phyloP scores from a whole-genome alignment of 2,113 vertebrate genomes.

The Albula glossodonta region DNA sequence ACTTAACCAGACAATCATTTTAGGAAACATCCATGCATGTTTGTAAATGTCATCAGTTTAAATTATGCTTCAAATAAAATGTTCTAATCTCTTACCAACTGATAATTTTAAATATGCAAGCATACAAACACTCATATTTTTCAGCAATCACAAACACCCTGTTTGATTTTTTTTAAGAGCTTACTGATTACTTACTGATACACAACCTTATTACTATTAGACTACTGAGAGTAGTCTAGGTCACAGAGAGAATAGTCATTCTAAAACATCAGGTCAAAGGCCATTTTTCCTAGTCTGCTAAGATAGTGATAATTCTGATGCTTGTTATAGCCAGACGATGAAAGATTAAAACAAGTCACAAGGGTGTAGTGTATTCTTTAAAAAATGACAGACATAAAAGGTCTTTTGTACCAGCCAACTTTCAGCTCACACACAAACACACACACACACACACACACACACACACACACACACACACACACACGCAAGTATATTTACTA shows the following conservation, averaged over 20 bases:
- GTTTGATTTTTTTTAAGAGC: no score
- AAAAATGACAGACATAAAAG: background rate
- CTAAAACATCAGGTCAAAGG: background rate
- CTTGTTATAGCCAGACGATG: background rate
- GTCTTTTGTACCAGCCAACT: background rate
- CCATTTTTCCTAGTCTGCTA: background rate
- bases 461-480: slow-evolving; percentile 11
- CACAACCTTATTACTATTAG: no score
- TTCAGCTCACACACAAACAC: background rate
- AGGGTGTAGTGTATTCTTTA: background rate
- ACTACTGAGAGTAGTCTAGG: no score
- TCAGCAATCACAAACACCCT: no score
- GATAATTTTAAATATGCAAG: no score
- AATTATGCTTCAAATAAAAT: no score
- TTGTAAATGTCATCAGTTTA: no score
- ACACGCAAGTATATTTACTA: no score
- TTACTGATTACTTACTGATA: no score
- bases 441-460: slow-evolving; percentile 20
- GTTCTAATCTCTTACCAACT: no score
- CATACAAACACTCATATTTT: no score
- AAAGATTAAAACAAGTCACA: slow-evolving; percentile 1
- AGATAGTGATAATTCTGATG: background rate
- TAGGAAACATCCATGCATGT: background rate
- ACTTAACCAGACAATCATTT: no score
- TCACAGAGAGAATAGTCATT: background rate